These are phyloP conservation scores for Chironomus tentans DNA, from an alignment of 2,888 invertebrate genomes.

Conservation along the genomic window DNA sequence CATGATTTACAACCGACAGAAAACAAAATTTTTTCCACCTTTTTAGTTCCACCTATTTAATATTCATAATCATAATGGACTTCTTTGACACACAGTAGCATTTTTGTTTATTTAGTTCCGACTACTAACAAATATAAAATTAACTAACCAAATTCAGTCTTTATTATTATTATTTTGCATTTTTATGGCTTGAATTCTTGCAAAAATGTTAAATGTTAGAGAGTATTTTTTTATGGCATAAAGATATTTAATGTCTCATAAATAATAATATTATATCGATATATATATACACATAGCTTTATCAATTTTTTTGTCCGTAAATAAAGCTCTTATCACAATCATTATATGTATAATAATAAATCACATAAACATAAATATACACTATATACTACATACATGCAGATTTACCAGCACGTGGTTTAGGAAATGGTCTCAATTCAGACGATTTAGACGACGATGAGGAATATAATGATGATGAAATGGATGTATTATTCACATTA, in stretches of 20 bases:
- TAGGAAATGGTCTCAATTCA: slow-evolving; percentile 17
- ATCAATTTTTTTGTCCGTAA: not conserved
- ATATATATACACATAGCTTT: not conserved
- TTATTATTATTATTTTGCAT: too few species aligned
- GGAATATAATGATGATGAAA: slow-evolving; percentile 32
- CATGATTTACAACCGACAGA: too few species aligned
- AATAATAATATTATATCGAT: too few species aligned
- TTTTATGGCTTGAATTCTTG: slow-evolving; percentile 1
- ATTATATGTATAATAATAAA: not conserved
- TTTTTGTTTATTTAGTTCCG: too few species aligned
- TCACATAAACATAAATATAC: not conserved
- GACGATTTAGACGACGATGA: slow-evolving; percentile 25
- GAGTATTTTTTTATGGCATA: not conserved
- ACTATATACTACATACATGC: not conserved
- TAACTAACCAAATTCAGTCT: too few species aligned
- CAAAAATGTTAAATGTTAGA: slow-evolving; percentile 16
- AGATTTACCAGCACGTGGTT: slow-evolving; percentile 9
- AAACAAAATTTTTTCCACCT: too few species aligned
- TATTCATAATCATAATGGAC: too few species aligned
- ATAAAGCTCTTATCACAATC: not conserved
- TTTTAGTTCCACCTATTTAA: too few species aligned
- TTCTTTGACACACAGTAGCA: too few species aligned
- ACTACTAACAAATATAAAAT: too few species aligned
- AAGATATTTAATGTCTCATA: not conserved
- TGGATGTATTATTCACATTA: slow-evolving; percentile 19